Percentiles rank a stretch among this genome's conserved stretches.
Conservation (phyloP, 2,888 invertebrate genomes). For the Cheilosia soror region DNA sequence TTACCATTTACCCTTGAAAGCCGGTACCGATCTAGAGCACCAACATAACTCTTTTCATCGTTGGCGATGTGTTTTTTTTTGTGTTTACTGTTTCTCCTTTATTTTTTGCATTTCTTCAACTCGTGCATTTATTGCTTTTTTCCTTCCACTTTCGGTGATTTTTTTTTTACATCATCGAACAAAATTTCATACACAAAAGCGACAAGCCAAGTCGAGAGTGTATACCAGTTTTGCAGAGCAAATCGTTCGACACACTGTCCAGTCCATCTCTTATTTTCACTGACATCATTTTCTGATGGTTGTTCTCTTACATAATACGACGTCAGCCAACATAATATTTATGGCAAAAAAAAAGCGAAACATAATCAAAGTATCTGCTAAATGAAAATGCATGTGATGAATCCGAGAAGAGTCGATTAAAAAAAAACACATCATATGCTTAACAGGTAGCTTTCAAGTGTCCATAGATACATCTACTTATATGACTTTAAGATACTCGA, state of each 20-base stretch:
- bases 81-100: conserved; percentile 20
- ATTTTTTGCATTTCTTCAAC: conserved; percentile 69
- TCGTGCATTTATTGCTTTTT: conserved; percentile 51
- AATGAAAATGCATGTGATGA: conserved; percentile 43
- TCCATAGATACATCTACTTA: conserved; percentile 25
- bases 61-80: conserved; percentile 28
- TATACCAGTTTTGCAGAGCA: conserved; percentile 53
- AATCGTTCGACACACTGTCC: conserved; percentile 52
- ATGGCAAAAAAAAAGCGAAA: conserved; percentile 27
- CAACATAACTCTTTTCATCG: conserved; percentile 54
- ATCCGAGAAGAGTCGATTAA: conserved; percentile 1
- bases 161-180: conserved; percentile 64
- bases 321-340: conserved; percentile 54
- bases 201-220: conserved; percentile 19
- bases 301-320: conserved; percentile 63
- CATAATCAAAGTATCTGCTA: conserved; percentile 52
- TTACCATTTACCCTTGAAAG: conserved; percentile 73
- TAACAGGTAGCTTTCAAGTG: conserved; percentile 28
- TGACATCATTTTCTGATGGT: conserved; percentile 64
- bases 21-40: conserved; percentile 74
- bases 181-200: conserved; percentile 40
- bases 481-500: conserved; percentile 20
- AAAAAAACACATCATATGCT: conserved; percentile 19
- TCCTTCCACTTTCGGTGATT: conserved; percentile 49
- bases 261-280: conserved; percentile 71